A percentile compares a stretch with the other conserved stretches of the same genome.
Evolutionary conservation across 2,797 vertebrate species (phyloP).

Genomic region (Cyclopterus lumpus): DNA sequence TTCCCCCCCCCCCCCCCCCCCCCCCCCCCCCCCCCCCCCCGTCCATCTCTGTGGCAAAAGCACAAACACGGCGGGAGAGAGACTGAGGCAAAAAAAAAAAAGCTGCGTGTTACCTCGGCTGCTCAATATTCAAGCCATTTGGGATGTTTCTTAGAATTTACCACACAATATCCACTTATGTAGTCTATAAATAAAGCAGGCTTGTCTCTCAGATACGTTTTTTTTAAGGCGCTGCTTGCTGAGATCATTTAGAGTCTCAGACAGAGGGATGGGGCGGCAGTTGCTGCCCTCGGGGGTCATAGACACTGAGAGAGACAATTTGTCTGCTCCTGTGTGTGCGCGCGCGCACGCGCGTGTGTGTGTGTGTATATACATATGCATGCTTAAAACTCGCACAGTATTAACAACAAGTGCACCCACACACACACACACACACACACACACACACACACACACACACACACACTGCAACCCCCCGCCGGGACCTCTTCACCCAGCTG

Average conservation of each 20-base stretch:
- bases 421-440: slow-evolving; percentile 32
- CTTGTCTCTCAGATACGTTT: slow-evolving; percentile 55
- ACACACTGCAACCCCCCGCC: slow-evolving; percentile 65
- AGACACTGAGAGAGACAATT: slow-evolving; percentile 70
- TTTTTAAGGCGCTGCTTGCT: slow-evolving; percentile 61
- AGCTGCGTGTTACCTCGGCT: slow-evolving; percentile 28
- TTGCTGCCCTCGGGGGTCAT: slow-evolving; percentile 73
- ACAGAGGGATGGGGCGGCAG: slow-evolving; percentile 67
- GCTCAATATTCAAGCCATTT: slow-evolving; percentile 64
- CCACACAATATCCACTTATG: slow-evolving; percentile 69
- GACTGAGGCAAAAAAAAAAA: slow-evolving; percentile 15
- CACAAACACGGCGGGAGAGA: slow-evolving; percentile 34
- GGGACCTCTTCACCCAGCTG: slow-evolving; percentile 81
- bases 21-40: not conserved
- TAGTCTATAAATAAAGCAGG: slow-evolving; percentile 72
- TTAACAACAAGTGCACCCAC: slow-evolving; percentile 64
- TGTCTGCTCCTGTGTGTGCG: slow-evolving; percentile 55
- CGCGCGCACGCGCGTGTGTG: slow-evolving; percentile 14
- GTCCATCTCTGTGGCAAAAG: slow-evolving; percentile 39
- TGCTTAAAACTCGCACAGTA: slow-evolving; percentile 61
- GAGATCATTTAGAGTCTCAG: slow-evolving; percentile 75
- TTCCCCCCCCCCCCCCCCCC: slow-evolving; percentile 17
- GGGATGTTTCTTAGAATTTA: slow-evolving; percentile 67
- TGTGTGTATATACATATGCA: slow-evolving; percentile 44
- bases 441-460: slow-evolving; percentile 20